These are phyloP conservation scores for Pandemis heparana DNA, from an alignment of 2,888 invertebrate genomes.

Conservation along the genomic window DNA sequence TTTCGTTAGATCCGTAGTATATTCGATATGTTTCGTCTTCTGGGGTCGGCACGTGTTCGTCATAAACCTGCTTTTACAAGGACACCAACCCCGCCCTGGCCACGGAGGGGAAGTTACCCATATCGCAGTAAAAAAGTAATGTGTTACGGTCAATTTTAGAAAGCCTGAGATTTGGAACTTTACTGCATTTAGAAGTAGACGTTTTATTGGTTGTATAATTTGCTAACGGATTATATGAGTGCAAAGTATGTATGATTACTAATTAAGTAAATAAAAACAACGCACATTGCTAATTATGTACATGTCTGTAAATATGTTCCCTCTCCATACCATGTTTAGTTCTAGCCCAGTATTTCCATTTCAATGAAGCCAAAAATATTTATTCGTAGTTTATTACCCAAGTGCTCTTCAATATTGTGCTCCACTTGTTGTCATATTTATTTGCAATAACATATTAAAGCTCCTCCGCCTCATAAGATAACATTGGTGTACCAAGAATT, in stretches of 20 bases:
- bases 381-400: conserved; percentile 6
- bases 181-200: conserved; percentile 3
- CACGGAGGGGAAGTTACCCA: conserved; percentile 54
- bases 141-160: conserved; percentile 56
- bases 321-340: neutral
- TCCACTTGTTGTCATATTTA: conserved; percentile 26
- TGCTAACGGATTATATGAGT: neutral
- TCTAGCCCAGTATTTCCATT: neutral
- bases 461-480: conserved; percentile 80
- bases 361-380: conserved; percentile 8
- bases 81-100: conserved; percentile 64
- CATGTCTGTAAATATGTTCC: neutral
- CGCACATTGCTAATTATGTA: neutral
- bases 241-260: neutral
- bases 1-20: conserved; percentile 48
- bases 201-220: neutral
- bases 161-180: conserved; percentile 23
- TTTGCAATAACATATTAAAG: conserved; percentile 77
- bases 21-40: conserved; percentile 56
- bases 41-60: conserved; percentile 74
- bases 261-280: neutral
- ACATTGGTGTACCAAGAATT: conserved; percentile 83
- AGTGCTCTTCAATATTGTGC: conserved; percentile 4
- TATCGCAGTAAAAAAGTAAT: conserved; percentile 68
- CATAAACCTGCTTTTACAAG: conserved; percentile 80